Conservation (phyloP, 1,140 invertebrate species). For the Colletes gigas region DNA sequence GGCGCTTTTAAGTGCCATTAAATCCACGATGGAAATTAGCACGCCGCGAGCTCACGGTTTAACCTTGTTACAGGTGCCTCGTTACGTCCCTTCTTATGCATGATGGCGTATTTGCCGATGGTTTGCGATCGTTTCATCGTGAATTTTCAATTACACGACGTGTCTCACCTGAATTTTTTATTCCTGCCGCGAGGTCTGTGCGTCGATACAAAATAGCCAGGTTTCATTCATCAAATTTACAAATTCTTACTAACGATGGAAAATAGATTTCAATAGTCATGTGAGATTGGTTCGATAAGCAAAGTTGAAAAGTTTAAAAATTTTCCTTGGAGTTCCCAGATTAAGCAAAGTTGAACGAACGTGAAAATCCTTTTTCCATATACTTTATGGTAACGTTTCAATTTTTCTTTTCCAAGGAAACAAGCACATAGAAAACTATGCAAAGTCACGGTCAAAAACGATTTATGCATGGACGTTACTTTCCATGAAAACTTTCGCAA, state of each 20-base stretch:
- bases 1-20: slow-evolving; percentile 44
- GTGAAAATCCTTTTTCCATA: not conserved
- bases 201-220: no score
- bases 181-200: not conserved
- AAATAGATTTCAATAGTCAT: no score
- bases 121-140: slow-evolving; percentile 5
- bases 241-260: no score
- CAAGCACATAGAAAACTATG: slow-evolving; percentile 23
- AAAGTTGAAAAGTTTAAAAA: no score
- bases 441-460: slow-evolving; percentile 43
- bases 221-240: not conserved
- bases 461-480: slow-evolving; percentile 75
- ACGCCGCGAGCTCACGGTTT: slow-evolving; percentile 27
- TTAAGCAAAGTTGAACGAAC: not conserved
- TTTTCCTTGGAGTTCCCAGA: not conserved
- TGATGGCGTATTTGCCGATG: slow-evolving; percentile 24
- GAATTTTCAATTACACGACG: not conserved
- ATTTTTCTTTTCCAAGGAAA: not conserved
- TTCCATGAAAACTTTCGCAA: slow-evolving; percentile 72
- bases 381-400: not conserved
- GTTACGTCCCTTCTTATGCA: slow-evolving; percentile 27
- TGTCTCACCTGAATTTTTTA: not conserved
- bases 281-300: no score
- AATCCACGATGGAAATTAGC: slow-evolving; percentile 50
- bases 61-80: slow-evolving; percentile 48